Base-by-base conservation (phyloP, 2,888 invertebrate genomes). In the Perithous albicinctus region DNA sequence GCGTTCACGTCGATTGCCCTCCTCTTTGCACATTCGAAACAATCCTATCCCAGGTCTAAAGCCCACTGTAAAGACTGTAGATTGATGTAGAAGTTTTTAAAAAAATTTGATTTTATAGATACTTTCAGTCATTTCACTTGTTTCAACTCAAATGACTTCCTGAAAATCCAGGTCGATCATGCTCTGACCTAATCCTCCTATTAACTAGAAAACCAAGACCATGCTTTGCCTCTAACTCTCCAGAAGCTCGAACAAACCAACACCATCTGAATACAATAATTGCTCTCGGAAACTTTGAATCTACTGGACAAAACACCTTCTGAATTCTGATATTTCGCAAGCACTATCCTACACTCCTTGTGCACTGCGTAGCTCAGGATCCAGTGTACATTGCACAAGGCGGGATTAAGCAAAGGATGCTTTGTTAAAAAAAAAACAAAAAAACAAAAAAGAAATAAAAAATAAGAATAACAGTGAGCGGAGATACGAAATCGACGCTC, bases 251-350 rank as follows among this genome's bases (percentile, higher is more conserved):
- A 41, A 75, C 75, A 61, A 78, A 75, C 77, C 77, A 63, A 73
- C 70, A 70, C 78, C 51, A 51, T 75, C 70, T 23, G 75, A 82
- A 78, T 78, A 78, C 66, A 78, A 78, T 70, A 78, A 78, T 82
- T 59, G 78, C 66, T 18, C 51, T n/a, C 35, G 59, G 41, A 78
- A 82, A 78, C 64, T 78, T 82, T 26, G 61, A 78, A 78, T 78
- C 78, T 48, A 78, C 70, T 54, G 41, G 75, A 78, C 63, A 75
- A 75, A 51, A 78, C 70, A 64, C 78, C 70, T 75, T 66, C 78
- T 51, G 82, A 78, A 82, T 82, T 78, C 46, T 70, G 79, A 82
- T 79, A 48, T 54, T 54, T 51, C 18, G 51, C 56, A 10, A 69
- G 61, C n/a, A 32, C 73, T 8, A 78, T 70, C 38, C 78, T 41